Conservation (phyloP, 2,888 invertebrate species). For the Polymixis flavicincta region DNA sequence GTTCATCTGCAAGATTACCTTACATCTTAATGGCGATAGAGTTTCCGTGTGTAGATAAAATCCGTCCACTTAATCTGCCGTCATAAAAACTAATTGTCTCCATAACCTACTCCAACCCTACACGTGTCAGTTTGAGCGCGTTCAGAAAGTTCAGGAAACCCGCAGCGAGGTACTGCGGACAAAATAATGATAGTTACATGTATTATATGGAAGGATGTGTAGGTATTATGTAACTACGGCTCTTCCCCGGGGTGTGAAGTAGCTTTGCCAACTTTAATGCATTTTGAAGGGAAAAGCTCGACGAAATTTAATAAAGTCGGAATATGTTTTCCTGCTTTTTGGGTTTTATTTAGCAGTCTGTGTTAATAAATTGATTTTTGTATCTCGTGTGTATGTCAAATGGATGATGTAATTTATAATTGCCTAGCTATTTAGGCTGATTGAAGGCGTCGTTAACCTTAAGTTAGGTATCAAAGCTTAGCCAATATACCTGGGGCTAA, state of each 20-base stretch:
- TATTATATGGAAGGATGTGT: constrained; percentile 4
- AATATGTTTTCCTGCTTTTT: background rate
- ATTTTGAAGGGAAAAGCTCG: constrained; percentile 12
- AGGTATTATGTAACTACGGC: constrained; percentile 19
- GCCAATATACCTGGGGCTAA: background rate
- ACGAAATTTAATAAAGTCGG: constrained; percentile 12
- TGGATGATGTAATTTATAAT: background rate
- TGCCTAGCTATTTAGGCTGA: background rate
- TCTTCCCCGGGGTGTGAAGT: constrained; percentile 13
- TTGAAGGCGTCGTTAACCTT: background rate
- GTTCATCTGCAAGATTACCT: background rate
- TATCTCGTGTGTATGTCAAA: background rate
- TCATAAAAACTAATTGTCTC: background rate
- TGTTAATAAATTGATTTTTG: background rate
- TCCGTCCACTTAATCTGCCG: background rate
- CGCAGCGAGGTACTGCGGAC: constrained; percentile 32
- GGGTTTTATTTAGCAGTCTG: background rate
- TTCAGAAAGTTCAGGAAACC: constrained; percentile 24
- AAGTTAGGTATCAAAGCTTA: background rate
- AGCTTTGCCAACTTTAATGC: constrained; percentile 22
- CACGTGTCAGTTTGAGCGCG: constrained; percentile 17
- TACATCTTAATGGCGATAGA: background rate
- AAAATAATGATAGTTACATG: constrained; percentile 14
- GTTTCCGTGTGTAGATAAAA: background rate
- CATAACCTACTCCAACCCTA: background rate